A percentile compares a stretch with the other conserved stretches of the same genome.
phyloP scores from a whole-genome alignment of 2,888 invertebrate genomes.

The Myopa tessellatipennis region DNA sequence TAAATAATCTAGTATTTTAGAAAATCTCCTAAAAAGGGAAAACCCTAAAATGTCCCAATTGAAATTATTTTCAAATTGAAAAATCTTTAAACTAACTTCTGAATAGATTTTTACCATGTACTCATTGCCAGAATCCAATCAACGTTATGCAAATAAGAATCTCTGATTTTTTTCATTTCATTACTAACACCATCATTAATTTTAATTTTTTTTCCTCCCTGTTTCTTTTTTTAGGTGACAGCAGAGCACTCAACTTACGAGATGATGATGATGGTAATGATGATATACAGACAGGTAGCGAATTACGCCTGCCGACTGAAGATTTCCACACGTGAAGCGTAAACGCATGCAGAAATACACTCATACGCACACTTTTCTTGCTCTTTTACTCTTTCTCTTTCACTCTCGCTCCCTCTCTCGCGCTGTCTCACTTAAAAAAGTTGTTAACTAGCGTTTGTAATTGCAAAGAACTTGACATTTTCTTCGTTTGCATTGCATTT shows the following conservation, averaged over 20 bases:
- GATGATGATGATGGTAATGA: not conserved
- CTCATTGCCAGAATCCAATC: not conserved
- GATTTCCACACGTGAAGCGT: too few relatives aligned
- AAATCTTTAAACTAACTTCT: not conserved
- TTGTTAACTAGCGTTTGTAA: slow-evolving; percentile 33
- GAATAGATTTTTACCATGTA: too few relatives aligned
- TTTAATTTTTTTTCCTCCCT: not conserved
- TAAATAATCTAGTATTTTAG: not conserved
- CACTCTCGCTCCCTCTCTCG: not conserved
- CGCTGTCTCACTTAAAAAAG: not conserved
- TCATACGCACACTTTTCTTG: too few relatives aligned
- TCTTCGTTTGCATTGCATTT: slow-evolving; percentile 15
- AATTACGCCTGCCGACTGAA: not conserved
- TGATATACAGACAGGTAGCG: not conserved
- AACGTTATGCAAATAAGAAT: slow-evolving; percentile 31
- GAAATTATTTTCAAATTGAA: not conserved
- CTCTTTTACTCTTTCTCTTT: too few relatives aligned
- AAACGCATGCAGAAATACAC: too few relatives aligned
- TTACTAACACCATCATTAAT: not conserved
- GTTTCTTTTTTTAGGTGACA: not conserved
- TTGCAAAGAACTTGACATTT: slow-evolving; percentile 35
- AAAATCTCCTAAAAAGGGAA: slow-evolving; percentile 15
- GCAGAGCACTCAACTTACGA: not conserved
- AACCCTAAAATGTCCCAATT: not conserved
- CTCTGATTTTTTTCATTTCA: not conserved